Evolutionary conservation across 2,888 invertebrate species (phyloP), one percentile per base, ranked within the genome.

Genomic region (Colostygia pectinataria): DNA sequence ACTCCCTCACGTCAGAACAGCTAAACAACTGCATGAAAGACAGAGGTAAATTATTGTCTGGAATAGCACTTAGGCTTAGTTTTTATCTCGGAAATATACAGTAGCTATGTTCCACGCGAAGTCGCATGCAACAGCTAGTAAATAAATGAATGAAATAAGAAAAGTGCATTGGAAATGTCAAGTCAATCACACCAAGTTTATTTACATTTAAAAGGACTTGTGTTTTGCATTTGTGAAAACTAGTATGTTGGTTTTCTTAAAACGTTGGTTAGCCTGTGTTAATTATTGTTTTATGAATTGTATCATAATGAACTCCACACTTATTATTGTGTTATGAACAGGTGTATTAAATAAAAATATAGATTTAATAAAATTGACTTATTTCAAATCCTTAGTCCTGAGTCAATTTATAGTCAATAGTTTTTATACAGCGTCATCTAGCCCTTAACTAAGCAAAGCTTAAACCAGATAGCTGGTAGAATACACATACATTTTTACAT

Each of bases 331-430:
- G 84, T 87, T 85, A 83, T 70, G 75, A 86, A 81, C 74, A 83
- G 78, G 80, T 84, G 81, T 84, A 86, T 83, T 83, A 68, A 83
- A 75, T 79, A 74, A 83, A 81, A 83, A 83, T 80, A 83, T 87
- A 86, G 82, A 74, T 82, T 71, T 83, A 80, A 83, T n/a, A n/a
- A n/a, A n/a, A 81, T 77, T 61, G 60, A 62, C 51, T 33, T 4
- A 32, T 57, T 63, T 52, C 14, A 42, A 46, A 33, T 45, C 12
- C 8, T 4, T n/a, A n/a, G 7, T 23, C 25, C 5, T 20, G 9
- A n/a, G n/a, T n/a, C n/a, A n/a, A n/a, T n/a, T n/a, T n/a, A n/a
- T n/a, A n/a, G n/a, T n/a, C n/a, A n/a, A n/a, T n/a, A n/a, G n/a
- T n/a, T n/a, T n/a, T n/a, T n/a, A n/a, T n/a, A n/a, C n/a, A n/a